Conservation (phyloP, 2,113 vertebrate species). For the Cryptomyrus ogoouensis region DNA sequence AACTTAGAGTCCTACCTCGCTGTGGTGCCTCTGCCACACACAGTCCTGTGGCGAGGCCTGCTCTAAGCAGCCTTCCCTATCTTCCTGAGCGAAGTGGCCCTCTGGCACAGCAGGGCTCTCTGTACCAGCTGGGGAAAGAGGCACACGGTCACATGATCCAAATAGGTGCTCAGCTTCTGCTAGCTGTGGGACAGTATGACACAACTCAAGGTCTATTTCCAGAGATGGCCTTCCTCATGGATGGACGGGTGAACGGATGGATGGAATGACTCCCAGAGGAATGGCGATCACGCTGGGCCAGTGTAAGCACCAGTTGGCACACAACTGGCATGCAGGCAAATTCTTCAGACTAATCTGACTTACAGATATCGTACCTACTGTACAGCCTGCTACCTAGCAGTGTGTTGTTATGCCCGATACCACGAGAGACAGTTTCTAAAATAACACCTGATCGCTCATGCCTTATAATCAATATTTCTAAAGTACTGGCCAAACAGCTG, state of each 20-base stretch:
- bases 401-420: background rate
- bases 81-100: conserved; percentile 30
- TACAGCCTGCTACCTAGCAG: background rate
- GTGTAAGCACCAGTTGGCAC: background rate
- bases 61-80: conserved; percentile 40
- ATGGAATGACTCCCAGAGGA: background rate
- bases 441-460: background rate
- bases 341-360: background rate
- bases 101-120: conserved; percentile 22
- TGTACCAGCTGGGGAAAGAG: background rate
- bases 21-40: conserved; percentile 53
- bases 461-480: background rate
- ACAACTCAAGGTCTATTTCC: background rate
- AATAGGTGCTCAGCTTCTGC: background rate
- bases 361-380: background rate
- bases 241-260: background rate
- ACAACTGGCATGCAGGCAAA: background rate
- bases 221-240: background rate
- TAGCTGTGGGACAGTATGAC: background rate
- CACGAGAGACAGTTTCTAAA: background rate
- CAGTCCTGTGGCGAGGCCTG: conserved; percentile 51
- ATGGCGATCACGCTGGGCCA: background rate
- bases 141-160: background rate
- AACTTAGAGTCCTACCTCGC: conserved; percentile 42
- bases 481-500: background rate